A percentile compares a stretch with the other conserved stretches of the same genome.
Evolutionary conservation across 2,888 invertebrate species (phyloP).

Genomic region (Dendrolimus houi): DNA sequence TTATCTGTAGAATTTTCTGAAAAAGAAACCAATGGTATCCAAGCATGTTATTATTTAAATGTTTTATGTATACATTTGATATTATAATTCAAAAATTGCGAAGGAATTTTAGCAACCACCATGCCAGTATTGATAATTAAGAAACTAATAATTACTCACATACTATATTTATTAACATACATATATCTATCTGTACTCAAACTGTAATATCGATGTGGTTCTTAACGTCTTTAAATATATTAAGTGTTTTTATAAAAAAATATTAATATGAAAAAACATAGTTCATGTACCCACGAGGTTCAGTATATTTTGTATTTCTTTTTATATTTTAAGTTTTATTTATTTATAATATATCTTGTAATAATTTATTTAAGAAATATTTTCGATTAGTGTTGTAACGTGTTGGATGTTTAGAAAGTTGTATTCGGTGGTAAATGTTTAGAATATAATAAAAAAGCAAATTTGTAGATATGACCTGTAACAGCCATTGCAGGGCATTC

Average conservation of each 20-base stretch:
- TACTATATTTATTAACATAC: no score
- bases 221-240: conserved; percentile 6
- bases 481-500: conserved; percentile 65
- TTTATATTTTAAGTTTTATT: conserved; percentile 17
- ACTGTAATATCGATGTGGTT: no score
- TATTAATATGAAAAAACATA: conserved; percentile 26
- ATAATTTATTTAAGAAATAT: conserved; percentile 14
- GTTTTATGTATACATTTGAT: no score
- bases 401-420: conserved; percentile 19
- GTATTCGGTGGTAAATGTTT: conserved; percentile 22
- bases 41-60: no score
- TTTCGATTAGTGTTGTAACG: conserved; percentile 16
- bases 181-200: no score
- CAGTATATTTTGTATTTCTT: conserved; percentile 14
- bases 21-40: no score
- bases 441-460: conserved; percentile 39
- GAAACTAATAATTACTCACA: no score
- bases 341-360: conserved; percentile 14
- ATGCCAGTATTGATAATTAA: no score
- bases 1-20: background rate
- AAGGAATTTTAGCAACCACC: no score
- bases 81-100: no score
- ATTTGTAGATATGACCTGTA: conserved; percentile 51
- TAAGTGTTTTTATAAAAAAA: conserved; percentile 61
- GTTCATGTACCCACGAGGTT: conserved; percentile 66